Base-by-base conservation (phyloP, 2,113 vertebrate species). In the Carollia perspicillata region DNA sequence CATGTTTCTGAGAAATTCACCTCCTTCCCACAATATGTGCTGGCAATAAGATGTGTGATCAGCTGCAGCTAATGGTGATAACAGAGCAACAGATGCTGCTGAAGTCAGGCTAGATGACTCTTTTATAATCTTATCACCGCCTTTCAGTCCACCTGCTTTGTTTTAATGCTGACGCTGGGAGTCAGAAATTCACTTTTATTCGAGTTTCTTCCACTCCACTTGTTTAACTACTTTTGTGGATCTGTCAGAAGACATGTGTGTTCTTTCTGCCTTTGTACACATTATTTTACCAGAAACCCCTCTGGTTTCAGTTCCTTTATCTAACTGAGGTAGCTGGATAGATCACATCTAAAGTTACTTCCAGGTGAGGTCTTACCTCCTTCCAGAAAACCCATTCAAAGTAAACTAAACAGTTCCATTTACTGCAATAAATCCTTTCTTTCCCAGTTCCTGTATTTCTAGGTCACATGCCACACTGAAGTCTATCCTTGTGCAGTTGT, bases 161-260 rank as follows among this genome's bases (percentile, higher is more conserved):
- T 47, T 75, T 84, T 58, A 55, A 95, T 71, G 58, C 66, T 80
- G 35, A 78, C 42, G 51, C 37, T 81, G 40, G 4, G 33, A 84
- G 44, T 87, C 89, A 51, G 84, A 95, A 83, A 92, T 49, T 20
- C 8, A 90, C 69, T 92, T 95, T 87, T 80, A 92, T 75, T 94
- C 44, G 65, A 69, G 40, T 20, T 37, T 44, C 47, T 90, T 69
- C 51, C 37, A 47, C 51, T 84, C 44, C 20, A 80, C 37, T 60
- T 66, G 40, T 42, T 92, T 30, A 94, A 63, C 47, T 60, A 14
- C 63, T 84, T 95, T 51, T 53, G 77, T 77, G 72, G 37, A 65
- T 93, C 55, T 95, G 17, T 68, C 30, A 75, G 42, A 55, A 87
- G 37, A 90, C 72, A 90, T 12, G 0, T 1, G 0, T 35, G 26